These are phyloP conservation scores for Argentina silus DNA, from an alignment of 2,797 vertebrate genomes.

Conservation along the genomic window DNA sequence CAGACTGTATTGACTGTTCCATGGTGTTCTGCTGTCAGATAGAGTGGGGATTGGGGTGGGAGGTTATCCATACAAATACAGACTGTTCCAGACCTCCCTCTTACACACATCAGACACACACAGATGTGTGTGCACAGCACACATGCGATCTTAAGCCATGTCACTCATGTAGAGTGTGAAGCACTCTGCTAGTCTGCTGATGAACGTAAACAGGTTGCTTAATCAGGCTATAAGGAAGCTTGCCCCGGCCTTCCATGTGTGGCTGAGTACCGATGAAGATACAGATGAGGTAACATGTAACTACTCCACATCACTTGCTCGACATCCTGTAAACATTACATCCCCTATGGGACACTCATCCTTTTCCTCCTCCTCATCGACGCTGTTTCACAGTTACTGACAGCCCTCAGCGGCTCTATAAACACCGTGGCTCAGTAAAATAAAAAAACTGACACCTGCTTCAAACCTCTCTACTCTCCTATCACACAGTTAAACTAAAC, in stretches of 20 bases:
- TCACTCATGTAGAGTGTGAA: not conserved
- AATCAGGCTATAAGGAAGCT: constrained; percentile 13
- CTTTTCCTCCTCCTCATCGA: not conserved
- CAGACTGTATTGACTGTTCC: not conserved
- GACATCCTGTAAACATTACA: constrained; percentile 16
- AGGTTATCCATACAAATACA: constrained; percentile 1
- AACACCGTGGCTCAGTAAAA: not conserved
- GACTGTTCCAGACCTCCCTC: not conserved
- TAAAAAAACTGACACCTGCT: not conserved
- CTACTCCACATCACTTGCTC: not conserved
- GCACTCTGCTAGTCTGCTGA: constrained; percentile 3
- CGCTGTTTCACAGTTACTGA: not conserved
- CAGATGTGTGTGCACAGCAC: too few relatives aligned
- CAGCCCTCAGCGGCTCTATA: not conserved
- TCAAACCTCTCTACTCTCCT: not conserved
- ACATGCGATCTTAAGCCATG: not conserved
- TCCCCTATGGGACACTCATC: not conserved
- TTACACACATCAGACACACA: too few relatives aligned
- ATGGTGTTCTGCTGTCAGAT: not conserved
- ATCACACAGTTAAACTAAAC: not conserved
- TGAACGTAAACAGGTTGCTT: constrained; percentile 14
- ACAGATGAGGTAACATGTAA: too few relatives aligned
- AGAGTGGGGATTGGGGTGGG: not conserved
- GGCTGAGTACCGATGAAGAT: not conserved
- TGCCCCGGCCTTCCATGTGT: not conserved